Percentiles rank a stretch among this genome's conserved stretches.
Conservation (phyloP, 2,888 invertebrate genomes). For the Myopa tessellatipennis region DNA sequence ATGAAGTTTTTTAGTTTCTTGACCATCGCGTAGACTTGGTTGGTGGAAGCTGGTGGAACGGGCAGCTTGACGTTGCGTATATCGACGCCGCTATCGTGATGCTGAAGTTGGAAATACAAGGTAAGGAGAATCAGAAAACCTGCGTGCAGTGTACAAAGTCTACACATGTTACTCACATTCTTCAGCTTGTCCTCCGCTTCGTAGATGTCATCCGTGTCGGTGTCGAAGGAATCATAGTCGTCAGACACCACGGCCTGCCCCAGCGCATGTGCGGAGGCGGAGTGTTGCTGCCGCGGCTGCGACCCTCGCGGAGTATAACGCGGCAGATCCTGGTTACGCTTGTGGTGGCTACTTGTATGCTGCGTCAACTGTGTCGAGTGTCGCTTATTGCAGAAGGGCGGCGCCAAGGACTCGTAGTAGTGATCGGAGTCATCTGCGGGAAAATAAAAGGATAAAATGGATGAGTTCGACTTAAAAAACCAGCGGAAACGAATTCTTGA, state of each 20-base stretch:
- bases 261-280: slow-evolving; percentile 56
- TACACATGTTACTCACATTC: slow-evolving; percentile 55
- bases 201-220: slow-evolving; percentile 71
- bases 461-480: no score
- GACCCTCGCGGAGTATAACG: slow-evolving; percentile 46
- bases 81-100: slow-evolving; percentile 70
- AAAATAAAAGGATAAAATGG: slow-evolving; percentile 39
- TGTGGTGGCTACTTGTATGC: slow-evolving; percentile 51
- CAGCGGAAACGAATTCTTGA: no score
- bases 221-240: slow-evolving; percentile 80
- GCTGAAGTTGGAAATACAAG: slow-evolving; percentile 43
- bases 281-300: slow-evolving; percentile 53
- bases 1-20: slow-evolving; percentile 75
- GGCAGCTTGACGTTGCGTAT: slow-evolving; percentile 72
- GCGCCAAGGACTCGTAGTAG: slow-evolving; percentile 76
- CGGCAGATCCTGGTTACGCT: slow-evolving; percentile 51
- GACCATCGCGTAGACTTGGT: slow-evolving; percentile 77
- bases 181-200: slow-evolving; percentile 67
- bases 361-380: slow-evolving; percentile 53
- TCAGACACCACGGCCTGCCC: slow-evolving; percentile 68
- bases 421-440: slow-evolving; percentile 77
- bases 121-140: not conserved
- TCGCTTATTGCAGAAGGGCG: slow-evolving; percentile 55
- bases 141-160: not conserved
- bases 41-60: slow-evolving; percentile 70